Evolutionary conservation across 2,113 vertebrate species (phyloP).

Genomic region (Casuarius casuarius): DNA sequence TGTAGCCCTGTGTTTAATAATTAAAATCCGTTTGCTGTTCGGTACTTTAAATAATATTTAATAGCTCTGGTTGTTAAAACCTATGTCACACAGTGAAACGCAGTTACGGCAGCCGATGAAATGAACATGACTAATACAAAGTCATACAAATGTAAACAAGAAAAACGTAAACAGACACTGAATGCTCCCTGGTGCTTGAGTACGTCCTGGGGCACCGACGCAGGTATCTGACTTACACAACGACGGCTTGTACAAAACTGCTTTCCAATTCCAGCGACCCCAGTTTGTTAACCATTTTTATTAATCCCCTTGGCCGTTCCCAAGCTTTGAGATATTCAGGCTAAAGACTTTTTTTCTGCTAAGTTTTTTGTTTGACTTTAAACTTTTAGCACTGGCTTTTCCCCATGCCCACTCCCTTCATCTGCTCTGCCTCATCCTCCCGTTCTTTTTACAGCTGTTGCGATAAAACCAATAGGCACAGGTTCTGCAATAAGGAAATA

Average conservation of each 20-base stretch:
- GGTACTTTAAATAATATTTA: not conserved
- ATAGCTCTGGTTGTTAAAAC: not conserved
- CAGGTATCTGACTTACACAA: conserved; percentile 33
- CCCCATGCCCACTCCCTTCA: not conserved
- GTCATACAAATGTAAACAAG: not conserved
- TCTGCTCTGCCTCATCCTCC: not conserved
- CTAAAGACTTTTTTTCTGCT: conserved; percentile 42
- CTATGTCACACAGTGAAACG: not conserved
- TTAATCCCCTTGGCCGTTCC: conserved; percentile 33
- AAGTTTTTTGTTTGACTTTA: conserved; percentile 41
- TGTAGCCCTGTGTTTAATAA: not conserved
- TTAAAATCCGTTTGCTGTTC: not conserved
- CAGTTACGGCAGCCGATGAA: not conserved
- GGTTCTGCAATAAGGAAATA: accelerated
- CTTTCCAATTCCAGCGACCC: conserved; percentile 63
- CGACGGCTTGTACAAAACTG: conserved; percentile 69
- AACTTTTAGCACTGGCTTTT: conserved; percentile 35
- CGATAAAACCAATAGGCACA: not conserved
- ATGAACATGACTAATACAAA: not conserved
- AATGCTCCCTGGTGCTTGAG: not conserved
- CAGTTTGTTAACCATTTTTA: conserved; percentile 29
- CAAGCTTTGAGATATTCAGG: conserved; percentile 49
- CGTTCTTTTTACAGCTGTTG: not conserved
- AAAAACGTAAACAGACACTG: not conserved
- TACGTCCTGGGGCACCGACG: not conserved